Conservation (phyloP, 2,888 invertebrate genomes). For the Tetropium fuscum region DNA sequence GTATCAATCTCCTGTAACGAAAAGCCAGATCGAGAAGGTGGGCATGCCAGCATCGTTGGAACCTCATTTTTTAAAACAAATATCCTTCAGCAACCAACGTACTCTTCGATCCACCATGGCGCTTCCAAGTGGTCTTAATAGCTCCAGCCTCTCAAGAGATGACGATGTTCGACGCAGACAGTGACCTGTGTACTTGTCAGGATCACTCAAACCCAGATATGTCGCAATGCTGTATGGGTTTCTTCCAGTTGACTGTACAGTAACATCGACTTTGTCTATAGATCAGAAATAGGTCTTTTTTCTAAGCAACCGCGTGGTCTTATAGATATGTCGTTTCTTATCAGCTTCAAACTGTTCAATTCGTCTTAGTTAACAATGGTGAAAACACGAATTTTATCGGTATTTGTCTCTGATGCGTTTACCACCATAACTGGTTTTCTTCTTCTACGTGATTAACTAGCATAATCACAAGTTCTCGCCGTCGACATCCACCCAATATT, state of each 20-base stretch:
- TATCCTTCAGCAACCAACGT: constrained; percentile 15
- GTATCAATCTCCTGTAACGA: not conserved
- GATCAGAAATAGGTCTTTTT: too few relatives aligned
- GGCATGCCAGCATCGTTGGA: not conserved
- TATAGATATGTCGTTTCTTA: not conserved
- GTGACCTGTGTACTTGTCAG: constrained; percentile 18
- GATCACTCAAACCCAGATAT: constrained; percentile 17
- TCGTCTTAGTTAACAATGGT: not conserved
- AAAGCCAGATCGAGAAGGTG: not conserved
- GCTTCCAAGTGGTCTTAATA: constrained; percentile 23
- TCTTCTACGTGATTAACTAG: too few relatives aligned
- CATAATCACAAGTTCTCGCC: too few relatives aligned
- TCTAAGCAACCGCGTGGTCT: too few relatives aligned
- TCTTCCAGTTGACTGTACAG: constrained; percentile 1
- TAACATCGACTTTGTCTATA: constrained; percentile 2
- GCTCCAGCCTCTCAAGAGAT: constrained; percentile 23
- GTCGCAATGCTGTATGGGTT: constrained; percentile 13
- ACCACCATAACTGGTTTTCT: too few relatives aligned
- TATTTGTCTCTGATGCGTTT: too few relatives aligned
- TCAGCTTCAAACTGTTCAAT: not conserved
- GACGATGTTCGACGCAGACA: constrained; percentile 24
- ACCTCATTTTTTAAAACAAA: not conserved
- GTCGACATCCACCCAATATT: too few relatives aligned
- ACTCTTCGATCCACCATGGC: constrained; percentile 23
- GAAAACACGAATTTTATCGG: too few relatives aligned